A percentile compares a stretch with the other conserved stretches of the same genome.
phyloP scores from a whole-genome alignment of 2,797 vertebrate species.

The Simalia tracyae region DNA sequence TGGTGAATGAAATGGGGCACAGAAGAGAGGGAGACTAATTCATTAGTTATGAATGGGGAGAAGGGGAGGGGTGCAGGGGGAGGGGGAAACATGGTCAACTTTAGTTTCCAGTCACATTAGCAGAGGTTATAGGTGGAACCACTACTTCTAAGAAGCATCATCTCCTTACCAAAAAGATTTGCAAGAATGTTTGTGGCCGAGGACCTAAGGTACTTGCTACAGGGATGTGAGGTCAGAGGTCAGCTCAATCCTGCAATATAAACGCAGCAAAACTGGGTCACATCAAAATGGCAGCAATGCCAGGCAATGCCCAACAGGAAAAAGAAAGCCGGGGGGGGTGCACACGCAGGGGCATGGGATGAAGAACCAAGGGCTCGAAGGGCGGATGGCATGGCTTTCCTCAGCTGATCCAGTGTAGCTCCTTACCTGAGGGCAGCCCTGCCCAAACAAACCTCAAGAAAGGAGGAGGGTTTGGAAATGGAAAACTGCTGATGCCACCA shows the following conservation, averaged over 20 bases:
- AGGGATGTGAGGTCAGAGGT: conserved; percentile 92
- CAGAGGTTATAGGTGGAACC: conserved; percentile 56
- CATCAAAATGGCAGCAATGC: conserved; percentile 38
- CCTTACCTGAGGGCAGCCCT: conserved; percentile 68
- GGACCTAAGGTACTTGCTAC: conserved; percentile 80
- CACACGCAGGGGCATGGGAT: not conserved
- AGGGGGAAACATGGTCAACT: conserved; percentile 32
- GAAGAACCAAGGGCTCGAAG: conserved; percentile 23
- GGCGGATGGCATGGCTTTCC: conserved; percentile 14
- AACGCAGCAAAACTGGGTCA: conserved; percentile 79
- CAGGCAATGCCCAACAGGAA: not conserved
- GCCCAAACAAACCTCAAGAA: conserved; percentile 56
- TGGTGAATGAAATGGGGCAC: conserved; percentile 39
- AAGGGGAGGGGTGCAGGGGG: not conserved
- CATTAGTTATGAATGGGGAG: conserved; percentile 57
- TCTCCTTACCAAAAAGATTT: conserved; percentile 83
- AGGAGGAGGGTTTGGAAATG: conserved; percentile 43
- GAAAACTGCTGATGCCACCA: conserved; percentile 62
- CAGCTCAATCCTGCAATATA: conserved; percentile 92
- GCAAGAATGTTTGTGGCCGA: conserved; percentile 77
- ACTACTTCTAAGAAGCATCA: conserved; percentile 63
- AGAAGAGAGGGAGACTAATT: conserved; percentile 12
- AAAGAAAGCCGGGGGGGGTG: not conserved
- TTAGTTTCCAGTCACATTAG: conserved; percentile 44
- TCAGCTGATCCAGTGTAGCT: conserved; percentile 32